A percentile compares a stretch with the other conserved stretches of the same genome.
Evolutionary conservation across 1,140 invertebrate species (phyloP).

Genomic region (Penaeus vannamei): DNA sequence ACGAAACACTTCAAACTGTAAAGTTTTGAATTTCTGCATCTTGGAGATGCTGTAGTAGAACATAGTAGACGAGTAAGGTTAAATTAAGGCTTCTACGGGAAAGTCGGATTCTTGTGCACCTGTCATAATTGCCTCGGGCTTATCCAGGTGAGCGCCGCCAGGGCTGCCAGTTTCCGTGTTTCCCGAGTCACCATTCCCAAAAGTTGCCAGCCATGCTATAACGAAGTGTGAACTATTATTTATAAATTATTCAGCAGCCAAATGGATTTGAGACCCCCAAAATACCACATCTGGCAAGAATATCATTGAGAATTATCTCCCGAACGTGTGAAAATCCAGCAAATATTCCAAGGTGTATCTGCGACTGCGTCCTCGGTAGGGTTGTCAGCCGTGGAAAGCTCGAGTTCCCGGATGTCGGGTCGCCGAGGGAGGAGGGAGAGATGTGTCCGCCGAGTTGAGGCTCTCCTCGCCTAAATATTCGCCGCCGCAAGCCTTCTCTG

Average conservation of each 20-base stretch:
- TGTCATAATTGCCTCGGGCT: constrained; percentile 60
- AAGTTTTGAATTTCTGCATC: too few species aligned
- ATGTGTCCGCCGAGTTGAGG: constrained; percentile 53
- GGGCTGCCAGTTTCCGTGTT: constrained; percentile 55
- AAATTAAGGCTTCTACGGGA: constrained; percentile 10
- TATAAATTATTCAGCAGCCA: too few species aligned
- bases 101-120: constrained; percentile 54
- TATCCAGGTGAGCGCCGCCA: constrained; percentile 56
- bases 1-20: too few species aligned
- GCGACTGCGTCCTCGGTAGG: constrained; percentile 21
- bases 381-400: constrained; percentile 47
- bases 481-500: constrained; percentile 38
- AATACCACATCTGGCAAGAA: too few species aligned
- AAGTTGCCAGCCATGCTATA: constrained; percentile 25
- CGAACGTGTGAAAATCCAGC: not conserved
- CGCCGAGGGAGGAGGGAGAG: constrained; percentile 46
- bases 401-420: constrained; percentile 56
- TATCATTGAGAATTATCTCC: too few species aligned
- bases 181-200: constrained; percentile 52
- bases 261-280: too few species aligned
- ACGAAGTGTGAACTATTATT: too few species aligned
- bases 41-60: too few species aligned
- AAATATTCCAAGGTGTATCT: constrained; percentile 12
- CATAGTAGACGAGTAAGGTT: too few species aligned
- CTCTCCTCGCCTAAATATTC: constrained; percentile 35